Percentiles rank a stretch among this genome's conserved stretches.
These are phyloP conservation scores for Parauchenoglanis punctatus DNA, from an alignment of 2,797 vertebrate genomes.

Conservation along the genomic window DNA sequence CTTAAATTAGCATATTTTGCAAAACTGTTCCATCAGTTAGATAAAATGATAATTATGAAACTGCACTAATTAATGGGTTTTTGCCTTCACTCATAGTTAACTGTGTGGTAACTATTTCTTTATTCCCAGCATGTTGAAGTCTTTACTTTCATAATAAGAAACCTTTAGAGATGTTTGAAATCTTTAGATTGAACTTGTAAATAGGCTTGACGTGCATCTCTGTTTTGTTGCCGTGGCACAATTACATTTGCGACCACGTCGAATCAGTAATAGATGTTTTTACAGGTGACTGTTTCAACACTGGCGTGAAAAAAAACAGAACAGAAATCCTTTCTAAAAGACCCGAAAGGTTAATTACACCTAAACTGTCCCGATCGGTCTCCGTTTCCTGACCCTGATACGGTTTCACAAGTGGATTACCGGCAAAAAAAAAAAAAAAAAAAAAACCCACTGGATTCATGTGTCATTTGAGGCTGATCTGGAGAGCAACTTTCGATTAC, in stretches of 20 bases:
- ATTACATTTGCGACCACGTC: neutral
- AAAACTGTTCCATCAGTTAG: neutral
- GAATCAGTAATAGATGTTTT: neutral
- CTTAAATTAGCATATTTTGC: neutral
- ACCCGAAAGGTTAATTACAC: neutral
- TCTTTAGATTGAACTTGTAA: neutral
- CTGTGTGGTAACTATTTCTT: neutral
- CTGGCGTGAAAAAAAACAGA: neutral
- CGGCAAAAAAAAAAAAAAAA: neutral
- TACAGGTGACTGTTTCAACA: neutral
- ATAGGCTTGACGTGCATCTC: neutral
- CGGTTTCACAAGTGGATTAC: constrained; percentile 53
- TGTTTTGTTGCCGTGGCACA: neutral
- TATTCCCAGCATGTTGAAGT: neutral
- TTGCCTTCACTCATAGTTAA: neutral
- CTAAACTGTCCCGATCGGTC: constrained; percentile 12
- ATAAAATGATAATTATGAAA: neutral
- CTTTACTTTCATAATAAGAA: neutral
- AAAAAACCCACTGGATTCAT: neutral
- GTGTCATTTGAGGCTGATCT: constrained; percentile 25
- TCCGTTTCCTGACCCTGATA: neutral
- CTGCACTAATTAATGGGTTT: neutral
- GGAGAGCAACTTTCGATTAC: constrained; percentile 25
- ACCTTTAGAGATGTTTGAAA: neutral
- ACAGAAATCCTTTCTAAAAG: neutral